phyloP scores from a whole-genome alignment of 2,888 invertebrate genomes.

The Leucozona laternaria region DNA sequence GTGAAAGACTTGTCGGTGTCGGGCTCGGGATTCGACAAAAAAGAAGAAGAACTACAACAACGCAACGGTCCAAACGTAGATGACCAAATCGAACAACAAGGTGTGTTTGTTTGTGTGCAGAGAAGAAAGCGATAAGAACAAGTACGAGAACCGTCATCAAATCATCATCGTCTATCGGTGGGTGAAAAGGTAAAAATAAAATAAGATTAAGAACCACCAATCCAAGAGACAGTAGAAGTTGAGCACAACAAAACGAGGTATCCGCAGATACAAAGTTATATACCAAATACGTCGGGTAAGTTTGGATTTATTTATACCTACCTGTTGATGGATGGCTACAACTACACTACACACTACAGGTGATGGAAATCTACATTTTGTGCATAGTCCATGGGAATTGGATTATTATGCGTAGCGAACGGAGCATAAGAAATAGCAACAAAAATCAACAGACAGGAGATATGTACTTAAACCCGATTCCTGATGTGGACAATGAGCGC shows the following conservation, averaged over 20 bases:
- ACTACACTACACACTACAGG: background rate
- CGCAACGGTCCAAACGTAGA: slow-evolving; percentile 28
- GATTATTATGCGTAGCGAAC: slow-evolving; percentile 9
- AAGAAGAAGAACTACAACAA: slow-evolving; percentile 34
- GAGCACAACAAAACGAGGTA: slow-evolving; percentile 30
- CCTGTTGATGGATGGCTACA: slow-evolving; percentile 38
- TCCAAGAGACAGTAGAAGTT: slow-evolving; percentile 6
- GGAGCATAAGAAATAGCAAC: background rate
- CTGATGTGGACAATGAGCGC: background rate
- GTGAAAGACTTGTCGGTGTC: slow-evolving; percentile 47
- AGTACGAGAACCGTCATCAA: slow-evolving; percentile 36
- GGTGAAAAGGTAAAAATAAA: slow-evolving; percentile 54
- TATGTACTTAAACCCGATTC: background rate
- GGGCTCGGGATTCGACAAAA: slow-evolving; percentile 8
- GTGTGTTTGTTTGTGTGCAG: slow-evolving; percentile 37
- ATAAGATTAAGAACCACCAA: slow-evolving; percentile 26
- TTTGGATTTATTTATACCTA: slow-evolving; percentile 56
- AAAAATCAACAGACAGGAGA: background rate
- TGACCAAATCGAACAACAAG: slow-evolving; percentile 57
- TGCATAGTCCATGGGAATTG: slow-evolving; percentile 43
- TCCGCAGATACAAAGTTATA: background rate
- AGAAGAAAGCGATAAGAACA: slow-evolving; percentile 73
- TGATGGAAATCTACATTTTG: slow-evolving; percentile 41
- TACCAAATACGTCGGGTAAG: slow-evolving; percentile 15
- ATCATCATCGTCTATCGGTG: background rate